phyloP scores from a whole-genome alignment of 2,113 vertebrate species.

The Triplophysa rosa region DNA sequence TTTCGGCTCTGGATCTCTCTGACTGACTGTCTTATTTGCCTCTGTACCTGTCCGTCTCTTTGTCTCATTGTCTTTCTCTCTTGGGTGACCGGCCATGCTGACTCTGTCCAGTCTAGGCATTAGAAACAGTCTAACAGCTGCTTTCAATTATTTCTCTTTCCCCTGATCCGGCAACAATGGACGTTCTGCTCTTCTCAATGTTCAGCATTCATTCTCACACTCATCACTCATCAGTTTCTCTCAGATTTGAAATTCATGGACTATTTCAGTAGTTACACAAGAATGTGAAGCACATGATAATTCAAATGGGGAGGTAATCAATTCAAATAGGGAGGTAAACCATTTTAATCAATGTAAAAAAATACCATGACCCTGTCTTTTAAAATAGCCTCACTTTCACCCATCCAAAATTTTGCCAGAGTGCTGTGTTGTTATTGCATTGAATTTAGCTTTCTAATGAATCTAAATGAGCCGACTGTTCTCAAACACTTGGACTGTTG shows the following conservation, averaged over 20 bases:
- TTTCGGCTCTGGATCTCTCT: conserved; percentile 10
- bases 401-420: too few species aligned
- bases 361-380: too few species aligned
- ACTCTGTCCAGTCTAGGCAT: conserved; percentile 42
- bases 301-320: too few species aligned
- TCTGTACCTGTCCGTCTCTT: conserved; percentile 12
- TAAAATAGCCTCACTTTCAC: too few species aligned
- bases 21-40: conserved; percentile 9
- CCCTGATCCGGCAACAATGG: conserved; percentile 28
- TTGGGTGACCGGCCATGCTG: conserved; percentile 39
- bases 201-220: conserved; percentile 1
- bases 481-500: too few species aligned
- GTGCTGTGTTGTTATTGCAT: too few species aligned
- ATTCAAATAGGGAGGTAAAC: too few species aligned
- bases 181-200: neutral
- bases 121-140: conserved; percentile 49
- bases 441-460: too few species aligned
- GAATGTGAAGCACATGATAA: too few species aligned
- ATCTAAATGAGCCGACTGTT: neutral
- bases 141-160: conserved; percentile 53
- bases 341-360: too few species aligned
- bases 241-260: neutral
- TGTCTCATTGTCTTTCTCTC: conserved; percentile 11
- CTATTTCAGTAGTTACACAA: neutral
- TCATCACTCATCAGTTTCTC: neutral